phyloP scores from a whole-genome alignment of 2,113 vertebrate species.

The Rhodinocichla rosea region DNA sequence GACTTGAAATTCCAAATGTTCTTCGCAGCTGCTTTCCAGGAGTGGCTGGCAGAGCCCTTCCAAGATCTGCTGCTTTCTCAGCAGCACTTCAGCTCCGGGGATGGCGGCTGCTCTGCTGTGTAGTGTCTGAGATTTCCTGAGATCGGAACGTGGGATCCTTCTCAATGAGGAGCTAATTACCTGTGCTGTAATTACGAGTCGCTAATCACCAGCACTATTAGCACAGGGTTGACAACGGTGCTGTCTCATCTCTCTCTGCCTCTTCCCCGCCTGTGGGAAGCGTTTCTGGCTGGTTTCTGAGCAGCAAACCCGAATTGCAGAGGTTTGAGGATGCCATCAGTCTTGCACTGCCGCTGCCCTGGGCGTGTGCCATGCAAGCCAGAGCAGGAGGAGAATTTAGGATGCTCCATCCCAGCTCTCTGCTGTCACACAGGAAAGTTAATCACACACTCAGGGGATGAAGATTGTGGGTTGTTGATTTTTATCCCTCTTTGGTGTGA shows the following conservation, averaged over 20 bases:
- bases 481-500: neutral
- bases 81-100: neutral
- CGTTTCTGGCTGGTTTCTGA: neutral
- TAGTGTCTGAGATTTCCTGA: neutral
- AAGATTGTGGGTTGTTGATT: neutral
- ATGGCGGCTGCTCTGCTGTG: neutral
- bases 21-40: neutral
- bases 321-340: neutral
- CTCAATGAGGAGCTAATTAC: conserved; percentile 4
- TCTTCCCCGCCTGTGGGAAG: neutral
- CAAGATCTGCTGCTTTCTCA: neutral
- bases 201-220: neutral
- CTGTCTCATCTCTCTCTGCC: neutral
- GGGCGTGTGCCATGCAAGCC: neutral
- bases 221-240: neutral
- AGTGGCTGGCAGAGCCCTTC: neutral
- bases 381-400: neutral
- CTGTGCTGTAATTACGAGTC: neutral
- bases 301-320: neutral
- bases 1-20: neutral
- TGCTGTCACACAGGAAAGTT: neutral
- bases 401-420: neutral
- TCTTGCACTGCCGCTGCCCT: neutral
- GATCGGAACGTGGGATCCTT: neutral
- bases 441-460: neutral